Percentiles rank a stretch among this genome's conserved stretches.
Evolutionary conservation across 2,797 vertebrate species (phyloP).

Genomic region (Perdix hodgsoniae): DNA sequence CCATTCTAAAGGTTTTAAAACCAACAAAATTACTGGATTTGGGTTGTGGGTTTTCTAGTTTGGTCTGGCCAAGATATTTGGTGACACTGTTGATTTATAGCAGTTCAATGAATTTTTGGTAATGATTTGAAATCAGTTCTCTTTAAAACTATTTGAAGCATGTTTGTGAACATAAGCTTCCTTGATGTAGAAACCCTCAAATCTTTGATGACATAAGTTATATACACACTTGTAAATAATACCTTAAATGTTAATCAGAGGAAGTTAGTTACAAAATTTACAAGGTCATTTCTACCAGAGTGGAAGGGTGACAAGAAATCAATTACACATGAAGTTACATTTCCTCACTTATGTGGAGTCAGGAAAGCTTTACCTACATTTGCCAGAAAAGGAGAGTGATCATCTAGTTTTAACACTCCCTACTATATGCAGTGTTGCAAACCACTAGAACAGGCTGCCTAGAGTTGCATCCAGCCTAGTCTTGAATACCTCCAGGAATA

Average conservation of each 20-base stretch:
- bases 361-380: background rate
- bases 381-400: background rate
- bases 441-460: too few species aligned
- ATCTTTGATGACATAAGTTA: background rate
- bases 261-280: background rate
- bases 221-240: background rate
- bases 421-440: too few species aligned
- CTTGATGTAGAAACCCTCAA: background rate
- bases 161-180: background rate
- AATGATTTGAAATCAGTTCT: background rate
- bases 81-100: background rate
- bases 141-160: background rate
- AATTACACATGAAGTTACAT: background rate
- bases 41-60: background rate
- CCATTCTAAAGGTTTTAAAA: background rate
- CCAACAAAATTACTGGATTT: background rate
- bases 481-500: too few species aligned
- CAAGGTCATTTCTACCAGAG: accelerated
- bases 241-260: background rate
- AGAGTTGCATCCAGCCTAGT: too few species aligned
- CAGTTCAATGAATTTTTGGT: background rate
- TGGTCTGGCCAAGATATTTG: background rate
- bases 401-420: too few species aligned
- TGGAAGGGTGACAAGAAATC: background rate
- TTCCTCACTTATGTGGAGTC: background rate